These are phyloP conservation scores for Hydrolagus colliei DNA, from an alignment of 2,797 vertebrate species.

Conservation along the genomic window DNA sequence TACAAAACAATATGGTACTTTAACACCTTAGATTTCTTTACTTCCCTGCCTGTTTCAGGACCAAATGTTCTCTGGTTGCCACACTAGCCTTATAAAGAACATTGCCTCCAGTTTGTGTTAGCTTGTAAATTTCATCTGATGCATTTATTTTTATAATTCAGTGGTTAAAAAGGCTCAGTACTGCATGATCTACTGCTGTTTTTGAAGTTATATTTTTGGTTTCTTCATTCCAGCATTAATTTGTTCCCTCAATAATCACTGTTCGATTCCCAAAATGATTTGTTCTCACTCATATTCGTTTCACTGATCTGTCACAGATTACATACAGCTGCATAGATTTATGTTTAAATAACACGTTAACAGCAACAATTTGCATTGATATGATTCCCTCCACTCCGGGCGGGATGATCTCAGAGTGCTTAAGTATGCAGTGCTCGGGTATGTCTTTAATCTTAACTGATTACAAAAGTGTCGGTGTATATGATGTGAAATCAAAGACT, in stretches of 20 bases:
- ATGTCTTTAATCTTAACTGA: no score
- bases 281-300: background rate
- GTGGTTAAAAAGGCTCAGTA: background rate
- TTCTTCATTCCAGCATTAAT: background rate
- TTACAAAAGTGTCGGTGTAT: no score
- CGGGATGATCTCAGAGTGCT: no score
- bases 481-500: no score
- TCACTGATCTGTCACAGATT: background rate
- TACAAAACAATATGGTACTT: no score
- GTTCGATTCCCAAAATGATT: background rate
- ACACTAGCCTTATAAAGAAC: no score
- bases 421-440: no score
- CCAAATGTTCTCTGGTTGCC: background rate
- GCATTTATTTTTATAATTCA: background rate
- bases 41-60: background rate
- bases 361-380: no score
- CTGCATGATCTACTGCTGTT: background rate
- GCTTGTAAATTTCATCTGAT: no score
- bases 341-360: no score
- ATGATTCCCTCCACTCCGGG: no score
- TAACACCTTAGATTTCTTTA: background rate
- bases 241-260: background rate
- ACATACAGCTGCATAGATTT: no score
- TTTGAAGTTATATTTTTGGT: background rate
- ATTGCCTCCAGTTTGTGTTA: background rate